Conservation (phyloP, 2,888 invertebrate genomes). For the Carcina quercana region DNA sequence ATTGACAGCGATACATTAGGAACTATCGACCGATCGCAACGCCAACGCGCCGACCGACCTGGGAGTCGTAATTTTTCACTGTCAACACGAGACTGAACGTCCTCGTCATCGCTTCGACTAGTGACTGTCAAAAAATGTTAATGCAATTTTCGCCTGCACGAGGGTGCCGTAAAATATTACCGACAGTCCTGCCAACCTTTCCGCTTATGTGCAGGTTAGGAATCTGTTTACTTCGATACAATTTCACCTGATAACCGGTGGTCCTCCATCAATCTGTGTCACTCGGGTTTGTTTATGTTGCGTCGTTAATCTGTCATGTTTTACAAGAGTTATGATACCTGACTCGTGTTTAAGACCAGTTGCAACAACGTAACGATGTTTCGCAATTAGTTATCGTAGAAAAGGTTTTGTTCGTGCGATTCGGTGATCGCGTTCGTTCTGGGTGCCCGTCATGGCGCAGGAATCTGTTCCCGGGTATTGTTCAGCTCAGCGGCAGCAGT, state of each 20-base stretch:
- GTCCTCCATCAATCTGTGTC: conserved; percentile 31
- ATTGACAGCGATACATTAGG: conserved; percentile 70
- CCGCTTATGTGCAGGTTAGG: conserved; percentile 25
- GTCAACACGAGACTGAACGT: conserved; percentile 61
- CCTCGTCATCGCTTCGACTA: conserved; percentile 60
- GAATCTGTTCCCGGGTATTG: conserved; percentile 53
- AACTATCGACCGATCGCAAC: conserved; percentile 60
- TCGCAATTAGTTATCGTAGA: conserved; percentile 34
- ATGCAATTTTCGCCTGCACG: conserved; percentile 53
- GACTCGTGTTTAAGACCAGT: conserved; percentile 29
- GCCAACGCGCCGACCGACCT: conserved; percentile 42
- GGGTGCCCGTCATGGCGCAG: conserved; percentile 44
- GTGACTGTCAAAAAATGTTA: conserved; percentile 66
- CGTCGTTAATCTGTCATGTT: conserved; percentile 30
- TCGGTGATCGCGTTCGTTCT: conserved; percentile 42
- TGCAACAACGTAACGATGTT: conserved; percentile 24
- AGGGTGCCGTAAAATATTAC: conserved; percentile 44
- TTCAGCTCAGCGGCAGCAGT: conserved; percentile 37
- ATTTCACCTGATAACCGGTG: conserved; percentile 28
- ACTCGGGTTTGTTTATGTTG: conserved; percentile 25
- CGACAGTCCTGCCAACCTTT: conserved; percentile 25
- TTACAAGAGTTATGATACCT: conserved; percentile 34
- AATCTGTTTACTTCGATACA: conserved; percentile 34
- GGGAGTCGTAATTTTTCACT: conserved; percentile 65
- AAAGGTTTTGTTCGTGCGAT: conserved; percentile 35